phyloP scores from a whole-genome alignment of 2,797 vertebrate species.

The Iguana delicatissima region DNA sequence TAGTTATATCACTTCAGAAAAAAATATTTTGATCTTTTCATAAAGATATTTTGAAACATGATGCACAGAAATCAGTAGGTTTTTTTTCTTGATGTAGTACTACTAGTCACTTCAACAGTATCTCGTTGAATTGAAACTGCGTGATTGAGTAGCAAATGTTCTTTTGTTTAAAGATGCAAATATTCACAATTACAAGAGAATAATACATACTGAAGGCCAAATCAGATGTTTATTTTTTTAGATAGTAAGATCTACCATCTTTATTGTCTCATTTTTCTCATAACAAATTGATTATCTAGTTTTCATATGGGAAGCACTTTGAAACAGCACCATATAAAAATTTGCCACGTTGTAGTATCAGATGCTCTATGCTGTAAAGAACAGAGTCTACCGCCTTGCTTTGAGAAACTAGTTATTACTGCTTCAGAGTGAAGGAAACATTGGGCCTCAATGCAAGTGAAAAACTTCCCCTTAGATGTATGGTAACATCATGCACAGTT shows the following conservation, averaged over 20 bases:
- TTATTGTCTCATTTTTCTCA: neutral
- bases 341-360: neutral
- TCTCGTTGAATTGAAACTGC: neutral
- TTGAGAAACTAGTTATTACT: neutral
- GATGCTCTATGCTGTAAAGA: neutral
- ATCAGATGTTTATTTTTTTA: neutral
- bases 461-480: neutral
- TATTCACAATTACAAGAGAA: neutral
- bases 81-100: constrained; percentile 5
- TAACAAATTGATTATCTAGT: no score
- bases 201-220: neutral
- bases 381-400: neutral
- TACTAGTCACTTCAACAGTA: constrained; percentile 16
- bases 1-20: constrained; percentile 5
- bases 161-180: neutral
- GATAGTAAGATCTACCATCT: neutral
- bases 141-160: neutral
- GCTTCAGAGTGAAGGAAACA: neutral
- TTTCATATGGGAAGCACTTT: neutral
- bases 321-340: constrained; percentile 33
- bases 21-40: constrained; percentile 30
- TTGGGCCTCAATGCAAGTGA: neutral
- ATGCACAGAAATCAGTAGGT: constrained; percentile 7
- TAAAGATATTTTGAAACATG: constrained; percentile 41
- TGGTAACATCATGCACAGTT: neutral